Percentiles rank a stretch among this genome's conserved stretches.
Evolutionary conservation across 2,797 vertebrate species (phyloP).

Genomic region (Onychomys arenicola): DNA sequence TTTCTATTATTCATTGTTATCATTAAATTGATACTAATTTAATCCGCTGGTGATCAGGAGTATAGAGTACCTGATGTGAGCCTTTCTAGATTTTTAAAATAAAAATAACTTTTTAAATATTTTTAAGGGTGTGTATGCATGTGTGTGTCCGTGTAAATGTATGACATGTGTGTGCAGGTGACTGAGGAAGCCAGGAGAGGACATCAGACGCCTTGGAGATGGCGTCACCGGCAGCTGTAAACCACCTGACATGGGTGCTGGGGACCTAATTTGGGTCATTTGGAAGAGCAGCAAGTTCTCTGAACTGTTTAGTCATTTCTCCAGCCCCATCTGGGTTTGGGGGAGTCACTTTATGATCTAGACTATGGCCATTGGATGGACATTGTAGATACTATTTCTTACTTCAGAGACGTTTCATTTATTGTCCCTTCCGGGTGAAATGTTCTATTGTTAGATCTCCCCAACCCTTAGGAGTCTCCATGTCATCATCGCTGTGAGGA

Average conservation of each 20-base stretch:
- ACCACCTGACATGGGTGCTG: too few species aligned
- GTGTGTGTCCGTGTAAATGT: background rate
- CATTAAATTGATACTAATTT: constrained; percentile 23
- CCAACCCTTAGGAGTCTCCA: background rate
- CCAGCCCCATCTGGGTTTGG: background rate
- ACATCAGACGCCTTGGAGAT: background rate
- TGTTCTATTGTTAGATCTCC: background rate
- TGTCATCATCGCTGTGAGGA: background rate
- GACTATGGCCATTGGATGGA: background rate
- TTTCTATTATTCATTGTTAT: background rate
- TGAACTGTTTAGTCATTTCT: background rate
- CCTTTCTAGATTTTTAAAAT: background rate
- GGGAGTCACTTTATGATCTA: background rate
- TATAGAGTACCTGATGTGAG: background rate
- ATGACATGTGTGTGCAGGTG: background rate
- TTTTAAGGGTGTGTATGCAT: background rate
- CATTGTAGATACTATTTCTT: background rate
- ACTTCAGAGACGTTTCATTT: background rate
- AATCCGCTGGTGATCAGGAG: background rate
- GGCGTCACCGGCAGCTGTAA: background rate
- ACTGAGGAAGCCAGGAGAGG: background rate
- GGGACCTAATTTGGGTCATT: background rate
- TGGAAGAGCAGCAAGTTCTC: background rate
- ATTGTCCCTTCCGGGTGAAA: background rate
- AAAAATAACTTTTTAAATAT: background rate